Conservation (phyloP, 2,888 invertebrate species). For the Drosophila pegasa region DNA sequence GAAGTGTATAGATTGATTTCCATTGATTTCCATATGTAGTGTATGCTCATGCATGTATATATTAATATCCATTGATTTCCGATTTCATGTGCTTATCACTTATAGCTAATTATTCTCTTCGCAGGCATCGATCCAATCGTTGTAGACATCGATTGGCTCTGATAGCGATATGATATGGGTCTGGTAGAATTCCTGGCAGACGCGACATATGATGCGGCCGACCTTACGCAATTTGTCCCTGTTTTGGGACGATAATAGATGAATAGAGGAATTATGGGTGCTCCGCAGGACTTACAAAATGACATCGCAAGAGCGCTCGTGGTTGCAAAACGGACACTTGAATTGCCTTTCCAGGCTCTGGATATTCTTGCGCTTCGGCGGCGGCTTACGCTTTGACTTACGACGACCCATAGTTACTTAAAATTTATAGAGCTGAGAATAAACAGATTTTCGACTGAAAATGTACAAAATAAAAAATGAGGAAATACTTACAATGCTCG, state of each 20-base stretch:
- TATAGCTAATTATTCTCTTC: constrained; percentile 86
- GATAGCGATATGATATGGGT: constrained; percentile 97
- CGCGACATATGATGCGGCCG: constrained; percentile 96
- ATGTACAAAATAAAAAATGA: background rate
- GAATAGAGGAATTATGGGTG: background rate
- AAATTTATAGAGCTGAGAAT: background rate
- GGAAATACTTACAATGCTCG: background rate
- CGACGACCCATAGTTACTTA: constrained; percentile 95
- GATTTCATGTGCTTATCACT: too few relatives aligned
- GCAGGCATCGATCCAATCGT: constrained; percentile 99
- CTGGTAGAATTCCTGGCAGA: constrained; percentile 98
- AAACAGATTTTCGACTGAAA: background rate
- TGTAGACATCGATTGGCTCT: constrained; percentile 99
- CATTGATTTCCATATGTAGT: background rate
- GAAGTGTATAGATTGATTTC: too few relatives aligned
- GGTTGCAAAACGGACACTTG: constrained; percentile 99
- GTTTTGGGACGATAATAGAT: background rate
- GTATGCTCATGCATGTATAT: background rate
- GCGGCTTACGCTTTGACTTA: constrained; percentile 98
- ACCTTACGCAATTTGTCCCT: constrained; percentile 98
- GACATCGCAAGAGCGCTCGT: constrained; percentile 99
- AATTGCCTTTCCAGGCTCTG: constrained; percentile 97
- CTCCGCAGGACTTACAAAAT: constrained; percentile 91
- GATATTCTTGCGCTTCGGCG: constrained; percentile 95
- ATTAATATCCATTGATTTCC: too few relatives aligned